Evolutionary conservation across 2,888 invertebrate species (phyloP).

Genomic region (Synanthedon andrenaeformis): DNA sequence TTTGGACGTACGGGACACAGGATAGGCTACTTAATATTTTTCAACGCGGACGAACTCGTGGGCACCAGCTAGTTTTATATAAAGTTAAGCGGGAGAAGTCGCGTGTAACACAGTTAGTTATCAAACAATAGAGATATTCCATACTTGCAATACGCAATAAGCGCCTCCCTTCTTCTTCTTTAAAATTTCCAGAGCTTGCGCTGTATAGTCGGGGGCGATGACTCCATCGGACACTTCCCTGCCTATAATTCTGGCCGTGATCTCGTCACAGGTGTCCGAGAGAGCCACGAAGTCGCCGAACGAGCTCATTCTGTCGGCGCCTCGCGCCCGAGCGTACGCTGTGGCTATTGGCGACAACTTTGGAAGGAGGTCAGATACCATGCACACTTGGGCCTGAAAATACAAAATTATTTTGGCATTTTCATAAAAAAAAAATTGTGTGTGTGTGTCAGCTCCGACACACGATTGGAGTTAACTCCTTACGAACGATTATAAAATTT

Average conservation of each 20-base stretch:
- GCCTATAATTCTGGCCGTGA: constrained; percentile 93
- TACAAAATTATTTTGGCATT: not conserved
- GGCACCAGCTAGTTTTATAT: too few species aligned
- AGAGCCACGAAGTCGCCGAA: constrained; percentile 98
- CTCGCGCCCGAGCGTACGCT: constrained; percentile 96
- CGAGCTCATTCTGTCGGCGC: constrained; percentile 98
- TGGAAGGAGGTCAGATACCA: constrained; percentile 87
- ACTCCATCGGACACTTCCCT: constrained; percentile 98
- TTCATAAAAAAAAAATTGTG: too few species aligned
- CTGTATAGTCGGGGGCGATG: constrained; percentile 91
- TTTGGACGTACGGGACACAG: too few species aligned
- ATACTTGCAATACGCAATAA: constrained; percentile 87
- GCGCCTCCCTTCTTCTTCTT: constrained; percentile 95
- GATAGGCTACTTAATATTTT: too few species aligned
- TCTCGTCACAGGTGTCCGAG: constrained; percentile 89
- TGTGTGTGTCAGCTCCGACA: too few species aligned
- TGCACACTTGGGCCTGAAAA: constrained; percentile 86
- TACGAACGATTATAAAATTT: not conserved
- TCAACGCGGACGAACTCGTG: too few species aligned
- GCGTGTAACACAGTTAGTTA: too few species aligned
- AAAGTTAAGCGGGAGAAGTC: too few species aligned
- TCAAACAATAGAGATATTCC: not conserved
- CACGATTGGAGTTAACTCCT: not conserved
- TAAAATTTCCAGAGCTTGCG: constrained; percentile 85
- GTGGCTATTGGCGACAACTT: constrained; percentile 84